Percentiles rank a stretch among this genome's conserved stretches.
phyloP scores from a whole-genome alignment of 2,113 vertebrate genomes.

The Alaudala cheleensis region DNA sequence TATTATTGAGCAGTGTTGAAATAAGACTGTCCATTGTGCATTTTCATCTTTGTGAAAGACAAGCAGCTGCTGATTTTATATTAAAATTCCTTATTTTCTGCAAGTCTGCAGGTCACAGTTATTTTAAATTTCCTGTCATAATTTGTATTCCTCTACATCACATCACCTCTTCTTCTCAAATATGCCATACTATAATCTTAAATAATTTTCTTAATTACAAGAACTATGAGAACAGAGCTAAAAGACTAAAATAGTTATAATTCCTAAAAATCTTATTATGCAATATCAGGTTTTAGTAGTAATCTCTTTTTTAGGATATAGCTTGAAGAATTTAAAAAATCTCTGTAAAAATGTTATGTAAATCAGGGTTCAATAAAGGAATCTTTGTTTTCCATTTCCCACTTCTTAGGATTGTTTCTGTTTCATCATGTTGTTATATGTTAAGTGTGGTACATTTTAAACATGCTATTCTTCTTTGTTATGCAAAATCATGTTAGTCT shows the following conservation, averaged over 20 bases:
- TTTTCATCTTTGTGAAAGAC: constrained; percentile 12
- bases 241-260: neutral
- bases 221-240: neutral
- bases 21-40: neutral
- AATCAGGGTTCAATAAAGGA: neutral
- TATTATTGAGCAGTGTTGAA: constrained; percentile 40
- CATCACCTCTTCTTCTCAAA: neutral
- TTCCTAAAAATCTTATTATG: neutral
- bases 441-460: neutral
- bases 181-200: neutral
- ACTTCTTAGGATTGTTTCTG: neutral
- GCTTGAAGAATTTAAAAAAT: neutral
- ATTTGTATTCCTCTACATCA: neutral
- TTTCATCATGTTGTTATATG: neutral
- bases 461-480: neutral
- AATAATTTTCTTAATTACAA: neutral
- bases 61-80: neutral
- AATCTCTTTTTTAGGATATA: neutral
- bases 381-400: neutral
- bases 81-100: neutral
- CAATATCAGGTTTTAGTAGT: neutral
- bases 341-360: neutral
- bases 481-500: neutral
- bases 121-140: neutral
- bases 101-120: neutral